These are phyloP conservation scores for Rallus crepitans DNA, from an alignment of 2,797 vertebrate genomes.

Conservation along the genomic window DNA sequence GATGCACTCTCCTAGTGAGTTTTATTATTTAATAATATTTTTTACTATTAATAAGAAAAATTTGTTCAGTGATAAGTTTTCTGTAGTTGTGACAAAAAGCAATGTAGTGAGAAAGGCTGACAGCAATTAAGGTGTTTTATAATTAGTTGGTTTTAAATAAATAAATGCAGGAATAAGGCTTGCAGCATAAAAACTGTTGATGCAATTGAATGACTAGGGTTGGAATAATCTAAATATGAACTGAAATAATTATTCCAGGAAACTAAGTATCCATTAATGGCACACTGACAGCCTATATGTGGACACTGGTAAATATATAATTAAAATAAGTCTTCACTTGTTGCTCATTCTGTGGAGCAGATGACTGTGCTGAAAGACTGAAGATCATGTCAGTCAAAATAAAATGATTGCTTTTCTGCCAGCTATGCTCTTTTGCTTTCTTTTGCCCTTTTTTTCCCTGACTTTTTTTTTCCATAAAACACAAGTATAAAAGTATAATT, in stretches of 20 bases:
- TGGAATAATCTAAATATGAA: background rate
- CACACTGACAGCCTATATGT: background rate
- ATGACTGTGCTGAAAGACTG: background rate
- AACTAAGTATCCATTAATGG: background rate
- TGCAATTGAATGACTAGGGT: background rate
- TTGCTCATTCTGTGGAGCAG: background rate
- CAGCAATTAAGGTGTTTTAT: background rate
- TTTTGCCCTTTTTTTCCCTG: no score
- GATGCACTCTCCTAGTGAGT: fast-evolving
- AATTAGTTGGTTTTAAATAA: background rate
- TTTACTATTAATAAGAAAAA: background rate
- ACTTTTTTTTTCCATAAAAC: background rate
- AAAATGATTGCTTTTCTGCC: background rate
- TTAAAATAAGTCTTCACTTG: background rate
- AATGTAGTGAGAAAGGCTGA: background rate
- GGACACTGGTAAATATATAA: background rate
- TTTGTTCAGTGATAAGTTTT: background rate
- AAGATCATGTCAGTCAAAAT: background rate
- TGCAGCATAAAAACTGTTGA: background rate
- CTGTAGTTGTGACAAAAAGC: background rate
- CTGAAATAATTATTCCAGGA: background rate
- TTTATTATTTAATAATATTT: background rate
- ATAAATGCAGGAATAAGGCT: background rate
- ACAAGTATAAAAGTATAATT: background rate
- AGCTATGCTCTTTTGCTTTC: background rate